These are phyloP conservation scores for Amaurobius ferox DNA, from an alignment of 2,888 invertebrate species.

Conservation along the genomic window DNA sequence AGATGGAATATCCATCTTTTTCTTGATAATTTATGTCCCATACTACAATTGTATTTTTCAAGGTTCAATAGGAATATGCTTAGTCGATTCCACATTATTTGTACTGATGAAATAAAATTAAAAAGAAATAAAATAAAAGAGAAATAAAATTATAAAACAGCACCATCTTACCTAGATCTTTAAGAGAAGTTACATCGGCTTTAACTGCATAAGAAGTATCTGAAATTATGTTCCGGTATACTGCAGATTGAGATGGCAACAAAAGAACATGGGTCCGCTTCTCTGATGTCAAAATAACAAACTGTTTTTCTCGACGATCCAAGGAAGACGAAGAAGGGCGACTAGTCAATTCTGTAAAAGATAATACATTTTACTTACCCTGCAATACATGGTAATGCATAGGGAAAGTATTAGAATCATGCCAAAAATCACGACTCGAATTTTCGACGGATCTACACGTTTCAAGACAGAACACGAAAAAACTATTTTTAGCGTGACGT, in stretches of 20 bases:
- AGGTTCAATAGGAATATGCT: too few species aligned
- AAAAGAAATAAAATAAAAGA: not conserved
- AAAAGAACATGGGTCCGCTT: slow-evolving; percentile 96
- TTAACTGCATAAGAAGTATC: slow-evolving; percentile 95
- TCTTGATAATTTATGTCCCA: too few species aligned
- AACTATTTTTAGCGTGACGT: too few species aligned
- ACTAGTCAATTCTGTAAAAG: slow-evolving; percentile 58
- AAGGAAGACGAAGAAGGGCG: slow-evolving; percentile 72
- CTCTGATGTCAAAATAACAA: slow-evolving; percentile 94
- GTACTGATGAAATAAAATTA: too few species aligned
- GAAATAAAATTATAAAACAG: not conserved
- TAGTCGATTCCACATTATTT: too few species aligned
- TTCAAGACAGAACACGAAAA: too few species aligned
- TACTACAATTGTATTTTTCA: too few species aligned
- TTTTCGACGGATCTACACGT: too few species aligned
- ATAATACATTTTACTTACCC: not conserved
- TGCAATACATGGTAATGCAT: too few species aligned
- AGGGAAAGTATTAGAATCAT: too few species aligned
- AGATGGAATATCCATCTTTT: too few species aligned
- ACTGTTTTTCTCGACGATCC: slow-evolving; percentile 87
- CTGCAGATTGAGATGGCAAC: slow-evolving; percentile 95
- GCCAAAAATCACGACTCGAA: too few species aligned
- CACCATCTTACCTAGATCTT: slow-evolving; percentile 82
- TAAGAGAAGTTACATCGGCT: slow-evolving; percentile 91
- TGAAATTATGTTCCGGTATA: slow-evolving; percentile 89